A percentile compares a stretch with the other conserved stretches of the same genome.
phyloP scores from a whole-genome alignment of 2,888 invertebrate genomes.

The Lithosia quadra region DNA sequence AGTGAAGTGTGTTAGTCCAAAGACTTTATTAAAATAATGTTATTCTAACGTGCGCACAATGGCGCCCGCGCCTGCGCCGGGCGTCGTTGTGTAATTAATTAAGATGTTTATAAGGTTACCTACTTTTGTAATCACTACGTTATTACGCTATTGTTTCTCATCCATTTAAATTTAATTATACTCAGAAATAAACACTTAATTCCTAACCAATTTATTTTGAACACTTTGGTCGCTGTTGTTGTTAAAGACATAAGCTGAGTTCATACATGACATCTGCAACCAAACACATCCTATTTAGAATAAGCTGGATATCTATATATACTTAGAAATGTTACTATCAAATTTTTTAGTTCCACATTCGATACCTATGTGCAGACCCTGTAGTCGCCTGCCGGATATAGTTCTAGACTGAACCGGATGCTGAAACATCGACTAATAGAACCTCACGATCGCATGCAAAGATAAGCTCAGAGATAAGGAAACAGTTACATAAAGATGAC shows the following conservation, averaged over 20 bases:
- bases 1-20: neutral
- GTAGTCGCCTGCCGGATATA: too few species aligned
- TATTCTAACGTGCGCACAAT: neutral
- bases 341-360: too few species aligned
- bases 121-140: neutral
- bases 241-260: neutral
- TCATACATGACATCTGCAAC: neutral
- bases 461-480: neutral
- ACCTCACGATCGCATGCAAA: neutral
- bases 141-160: slow-evolving; percentile 8
- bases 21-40: neutral
- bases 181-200: neutral
- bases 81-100: slow-evolving; percentile 8
- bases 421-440: too few species aligned
- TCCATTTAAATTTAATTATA: neutral
- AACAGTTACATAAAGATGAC: neutral
- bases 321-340: too few species aligned
- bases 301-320: too few species aligned
- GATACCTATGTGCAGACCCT: too few species aligned
- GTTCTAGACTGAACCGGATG: neutral
- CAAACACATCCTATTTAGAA: too few species aligned
- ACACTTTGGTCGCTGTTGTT: neutral
- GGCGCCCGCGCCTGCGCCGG: neutral
- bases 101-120: slow-evolving; percentile 7
- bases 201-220: neutral